Percentiles rank a stretch among this genome's conserved stretches.
These are phyloP conservation scores for Eleutherodactylus coqui DNA, from an alignment of 2,797 vertebrate genomes.

Conservation along the genomic window DNA sequence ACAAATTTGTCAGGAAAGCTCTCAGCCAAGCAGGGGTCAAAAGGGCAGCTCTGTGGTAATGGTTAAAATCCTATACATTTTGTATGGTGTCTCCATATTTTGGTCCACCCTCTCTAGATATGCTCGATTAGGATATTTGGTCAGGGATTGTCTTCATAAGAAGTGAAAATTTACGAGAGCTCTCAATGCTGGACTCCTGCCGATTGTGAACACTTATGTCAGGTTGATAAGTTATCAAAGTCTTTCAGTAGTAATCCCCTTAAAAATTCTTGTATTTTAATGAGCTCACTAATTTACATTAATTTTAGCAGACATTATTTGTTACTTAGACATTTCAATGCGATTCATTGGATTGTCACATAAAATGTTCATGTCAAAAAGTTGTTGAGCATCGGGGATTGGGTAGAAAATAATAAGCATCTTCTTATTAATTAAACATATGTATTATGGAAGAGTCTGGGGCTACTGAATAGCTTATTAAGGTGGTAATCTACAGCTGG, in stretches of 20 bases:
- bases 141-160: background rate
- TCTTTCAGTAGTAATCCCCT: background rate
- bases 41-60: too few relatives aligned
- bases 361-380: background rate
- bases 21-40: too few relatives aligned
- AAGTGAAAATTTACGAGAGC: background rate
- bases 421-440: conserved; percentile 29
- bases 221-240: background rate
- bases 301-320: background rate
- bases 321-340: background rate
- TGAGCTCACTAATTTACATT: background rate
- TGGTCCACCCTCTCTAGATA: too few relatives aligned
- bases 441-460: conserved; percentile 23
- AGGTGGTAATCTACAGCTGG: conserved; percentile 17
- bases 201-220: too few relatives aligned
- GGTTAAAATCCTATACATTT: too few relatives aligned
- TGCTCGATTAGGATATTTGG: too few relatives aligned
- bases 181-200: background rate
- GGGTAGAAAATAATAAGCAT: conserved; percentile 25
- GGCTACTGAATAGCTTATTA: conserved; percentile 46
- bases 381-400: background rate
- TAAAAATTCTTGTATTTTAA: background rate
- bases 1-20: too few relatives aligned
- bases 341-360: background rate
- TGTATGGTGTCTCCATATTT: too few relatives aligned